Evolutionary conservation across 1,140 invertebrate species (phyloP).

Genomic region (Drosophila aff.): DNA sequence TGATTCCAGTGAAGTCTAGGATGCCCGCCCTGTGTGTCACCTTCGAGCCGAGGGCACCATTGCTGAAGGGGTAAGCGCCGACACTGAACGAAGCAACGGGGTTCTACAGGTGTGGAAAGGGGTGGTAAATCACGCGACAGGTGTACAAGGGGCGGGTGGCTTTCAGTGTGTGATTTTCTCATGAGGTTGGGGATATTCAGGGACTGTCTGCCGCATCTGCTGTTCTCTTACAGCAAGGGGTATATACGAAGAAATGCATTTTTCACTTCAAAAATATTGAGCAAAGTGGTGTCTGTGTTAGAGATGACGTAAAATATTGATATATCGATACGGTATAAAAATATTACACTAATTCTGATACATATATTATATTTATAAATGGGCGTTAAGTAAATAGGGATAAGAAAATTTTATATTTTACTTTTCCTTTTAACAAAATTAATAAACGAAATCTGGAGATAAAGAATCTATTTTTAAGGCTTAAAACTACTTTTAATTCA

Average conservation of each 20-base stretch:
- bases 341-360: too few relatives aligned
- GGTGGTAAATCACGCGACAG: slow-evolving; percentile 13
- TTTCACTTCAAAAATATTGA: neutral
- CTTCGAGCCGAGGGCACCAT: neutral
- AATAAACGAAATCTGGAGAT: too few relatives aligned
- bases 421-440: too few relatives aligned
- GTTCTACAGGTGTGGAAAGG: neutral
- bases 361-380: too few relatives aligned
- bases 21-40: neutral
- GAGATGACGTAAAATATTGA: neutral
- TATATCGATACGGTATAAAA: neutral
- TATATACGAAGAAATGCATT: neutral
- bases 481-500: neutral
- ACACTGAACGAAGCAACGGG: neutral
- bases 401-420: too few relatives aligned
- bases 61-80: slow-evolving; percentile 29
- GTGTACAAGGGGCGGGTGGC: slow-evolving; percentile 7
- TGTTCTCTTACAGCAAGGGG: neutral
- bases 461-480: neutral
- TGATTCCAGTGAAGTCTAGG: neutral
- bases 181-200: neutral
- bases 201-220: slow-evolving; percentile 4
- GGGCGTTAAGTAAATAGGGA: too few relatives aligned
- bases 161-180: neutral
- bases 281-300: neutral